Percentiles rank a stretch among this genome's conserved stretches.
Evolutionary conservation across 2,888 invertebrate genomes (phyloP).

Genomic region (Abrostola triplasia): DNA sequence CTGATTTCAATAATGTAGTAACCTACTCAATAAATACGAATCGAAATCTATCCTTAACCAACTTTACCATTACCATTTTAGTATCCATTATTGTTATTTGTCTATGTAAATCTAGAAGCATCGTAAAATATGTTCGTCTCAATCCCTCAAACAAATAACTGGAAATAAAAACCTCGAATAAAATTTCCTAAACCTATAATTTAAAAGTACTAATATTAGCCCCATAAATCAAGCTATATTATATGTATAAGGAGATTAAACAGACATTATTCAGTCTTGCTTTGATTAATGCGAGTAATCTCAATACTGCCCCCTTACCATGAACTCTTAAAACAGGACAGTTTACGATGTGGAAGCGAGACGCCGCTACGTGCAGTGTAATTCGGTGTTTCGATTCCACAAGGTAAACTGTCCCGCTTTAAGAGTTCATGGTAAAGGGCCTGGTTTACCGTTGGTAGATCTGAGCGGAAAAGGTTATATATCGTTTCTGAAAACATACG

Average conservation of each 20-base stretch:
- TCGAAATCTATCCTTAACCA: slow-evolving; percentile 10
- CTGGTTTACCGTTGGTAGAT: slow-evolving; percentile 25
- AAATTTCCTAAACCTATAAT: slow-evolving; percentile 26
- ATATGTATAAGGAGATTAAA: slow-evolving; percentile 41
- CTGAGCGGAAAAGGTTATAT: slow-evolving; percentile 20
- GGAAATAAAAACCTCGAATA: slow-evolving; percentile 17
- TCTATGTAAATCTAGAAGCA: slow-evolving; percentile 28
- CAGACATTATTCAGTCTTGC: slow-evolving; percentile 44
- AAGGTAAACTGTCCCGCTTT: too few species aligned
- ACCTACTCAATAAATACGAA: neutral
- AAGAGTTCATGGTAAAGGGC: too few species aligned
- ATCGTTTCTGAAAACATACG: slow-evolving; percentile 10
- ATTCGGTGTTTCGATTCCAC: too few species aligned
- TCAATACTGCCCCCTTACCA: too few species aligned
- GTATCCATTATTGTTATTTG: slow-evolving; percentile 24
- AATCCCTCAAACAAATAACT: slow-evolving; percentile 13
- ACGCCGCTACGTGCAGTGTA: too few species aligned
- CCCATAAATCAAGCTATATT: slow-evolving; percentile 48
- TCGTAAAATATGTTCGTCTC: slow-evolving; percentile 25
- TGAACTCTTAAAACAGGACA: too few species aligned
- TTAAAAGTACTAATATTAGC: slow-evolving; percentile 37
- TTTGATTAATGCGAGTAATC: slow-evolving; percentile 53
- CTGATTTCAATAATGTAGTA: slow-evolving; percentile 42
- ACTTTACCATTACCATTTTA: slow-evolving; percentile 15
- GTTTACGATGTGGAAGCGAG: too few species aligned